Percentiles rank a stretch among this genome's conserved stretches.
phyloP scores from a whole-genome alignment of 2,797 vertebrate species.

The Microctenopoma lineatum region DNA sequence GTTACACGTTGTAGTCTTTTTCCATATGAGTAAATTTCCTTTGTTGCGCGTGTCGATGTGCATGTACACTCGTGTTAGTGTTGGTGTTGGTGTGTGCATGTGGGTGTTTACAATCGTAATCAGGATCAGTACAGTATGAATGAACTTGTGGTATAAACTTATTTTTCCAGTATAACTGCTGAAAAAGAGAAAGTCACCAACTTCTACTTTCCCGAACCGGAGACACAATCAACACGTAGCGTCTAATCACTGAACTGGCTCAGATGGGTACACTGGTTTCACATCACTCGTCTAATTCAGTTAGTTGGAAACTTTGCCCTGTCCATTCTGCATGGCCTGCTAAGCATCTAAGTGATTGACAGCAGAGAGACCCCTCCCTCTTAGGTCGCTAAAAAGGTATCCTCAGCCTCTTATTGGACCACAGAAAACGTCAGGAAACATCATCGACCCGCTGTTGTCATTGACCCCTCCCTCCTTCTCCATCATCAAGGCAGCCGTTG shows the following conservation, averaged over 20 bases:
- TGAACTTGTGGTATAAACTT: conserved; percentile 58
- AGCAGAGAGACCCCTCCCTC: conserved; percentile 66
- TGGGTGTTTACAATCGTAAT: conserved; percentile 75
- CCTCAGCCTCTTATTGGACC: conserved; percentile 65
- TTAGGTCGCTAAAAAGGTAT: conserved; percentile 68
- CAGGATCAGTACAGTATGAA: conserved; percentile 59
- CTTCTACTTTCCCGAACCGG: conserved; percentile 62
- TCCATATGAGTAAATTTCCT: conserved; percentile 33
- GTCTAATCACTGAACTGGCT: conserved; percentile 65
- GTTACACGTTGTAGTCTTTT: conserved; percentile 64
- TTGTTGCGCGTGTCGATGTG: conserved; percentile 47
- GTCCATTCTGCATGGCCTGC: conserved; percentile 57
- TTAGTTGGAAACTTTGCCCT: conserved; percentile 56
- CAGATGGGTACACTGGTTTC: conserved; percentile 57
- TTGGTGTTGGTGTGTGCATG: conserved; percentile 20
- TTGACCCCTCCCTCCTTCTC: conserved; percentile 73
- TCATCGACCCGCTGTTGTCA: conserved; percentile 57
- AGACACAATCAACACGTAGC: conserved; percentile 70
- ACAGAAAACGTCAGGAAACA: conserved; percentile 54
- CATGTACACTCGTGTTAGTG: conserved; percentile 43
- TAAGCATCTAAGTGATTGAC: conserved; percentile 69
- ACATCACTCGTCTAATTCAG: conserved; percentile 56
- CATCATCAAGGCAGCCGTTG: conserved; percentile 89
- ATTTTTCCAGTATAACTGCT: conserved; percentile 63
- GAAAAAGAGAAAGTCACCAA: conserved; percentile 67